Base-by-base conservation (phyloP, 1,140 invertebrate genomes). In the Babylonia areolata region DNA sequence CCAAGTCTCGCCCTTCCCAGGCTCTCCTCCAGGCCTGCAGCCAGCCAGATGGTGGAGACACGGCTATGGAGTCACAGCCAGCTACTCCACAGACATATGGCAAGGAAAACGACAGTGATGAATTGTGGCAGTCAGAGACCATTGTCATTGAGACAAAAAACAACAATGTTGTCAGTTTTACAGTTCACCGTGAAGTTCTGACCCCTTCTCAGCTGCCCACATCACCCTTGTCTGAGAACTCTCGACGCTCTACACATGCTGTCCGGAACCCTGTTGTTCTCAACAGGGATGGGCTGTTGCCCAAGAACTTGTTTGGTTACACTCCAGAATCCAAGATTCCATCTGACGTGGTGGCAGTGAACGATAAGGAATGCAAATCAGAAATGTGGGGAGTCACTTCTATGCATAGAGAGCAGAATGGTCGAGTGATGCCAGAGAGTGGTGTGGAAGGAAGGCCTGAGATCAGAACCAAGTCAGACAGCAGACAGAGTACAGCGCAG, bases 211-310 rank as follows among this genome's bases (percentile, higher is more conserved):
- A 85, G 15, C 85, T 93, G n/a, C 91, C 91, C n/a, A 87, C 79
- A 20, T 89, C 87, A 73, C 91, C 91, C 64, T 82, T 88, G n/a
- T 87, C 89, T 35, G 84, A 92, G 39, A 28, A 84, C 35, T 91
- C 89, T n/a, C 84, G 91, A 37, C 85, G 91, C 73, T 93, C 92
- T 71, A 93, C 92, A 5, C 91, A 92, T 85, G 85, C 91, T 35
- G 86, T 92, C 28, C 78, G 87, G 46, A 90, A 90, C 71, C 91
- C 92, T 28, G 91, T 90, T 73, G 85, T 92, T 33, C 37, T 93
- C 3, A 51, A 31, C 64, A 84, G 69, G 33, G 82, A 84, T 11
- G 23, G 31, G 5, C n/a, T 71, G 20, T 28, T 71, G 1, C 58
- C 64, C 12, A 84, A 40, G 40, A 46, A 84, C 40, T 40, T 84